phyloP scores from a whole-genome alignment of 2,888 invertebrate species.

The Nomada flava region DNA sequence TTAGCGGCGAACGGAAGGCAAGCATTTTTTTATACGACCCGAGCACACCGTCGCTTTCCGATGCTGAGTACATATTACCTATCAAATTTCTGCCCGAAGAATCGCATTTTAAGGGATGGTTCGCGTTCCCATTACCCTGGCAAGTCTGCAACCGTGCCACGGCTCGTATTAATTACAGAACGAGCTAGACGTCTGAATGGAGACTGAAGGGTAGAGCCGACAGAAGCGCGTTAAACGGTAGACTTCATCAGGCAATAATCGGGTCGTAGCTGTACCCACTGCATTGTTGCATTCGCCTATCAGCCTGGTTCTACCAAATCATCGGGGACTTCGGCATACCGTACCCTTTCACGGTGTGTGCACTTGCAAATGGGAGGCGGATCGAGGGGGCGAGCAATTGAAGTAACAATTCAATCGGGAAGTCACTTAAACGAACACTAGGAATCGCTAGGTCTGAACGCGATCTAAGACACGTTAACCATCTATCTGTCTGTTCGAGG shows the following conservation, averaged over 20 bases:
- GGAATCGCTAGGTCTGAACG: not conserved
- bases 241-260: slow-evolving; percentile 5
- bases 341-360: not conserved
- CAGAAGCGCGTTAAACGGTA: not conserved
- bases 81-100: not conserved
- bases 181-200: not conserved
- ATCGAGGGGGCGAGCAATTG: not conserved
- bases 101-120: not conserved
- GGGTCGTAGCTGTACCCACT: not conserved
- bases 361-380: not conserved
- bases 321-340: not conserved
- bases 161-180: slow-evolving; percentile 13
- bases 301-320: not conserved
- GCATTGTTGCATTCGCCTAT: not conserved
- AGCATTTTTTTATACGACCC: not conserved
- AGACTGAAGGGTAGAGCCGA: slow-evolving; percentile 1
- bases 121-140: not conserved
- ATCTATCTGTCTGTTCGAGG: not conserved
- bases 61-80: not conserved
- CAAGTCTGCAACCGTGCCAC: not conserved
- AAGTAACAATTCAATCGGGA: not conserved
- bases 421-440: not conserved
- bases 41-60: not conserved
- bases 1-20: too few species aligned
- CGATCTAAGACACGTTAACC: slow-evolving; percentile 7